These are phyloP conservation scores for Centropristis striata DNA, from an alignment of 2,113 vertebrate genomes.

Conservation along the genomic window DNA sequence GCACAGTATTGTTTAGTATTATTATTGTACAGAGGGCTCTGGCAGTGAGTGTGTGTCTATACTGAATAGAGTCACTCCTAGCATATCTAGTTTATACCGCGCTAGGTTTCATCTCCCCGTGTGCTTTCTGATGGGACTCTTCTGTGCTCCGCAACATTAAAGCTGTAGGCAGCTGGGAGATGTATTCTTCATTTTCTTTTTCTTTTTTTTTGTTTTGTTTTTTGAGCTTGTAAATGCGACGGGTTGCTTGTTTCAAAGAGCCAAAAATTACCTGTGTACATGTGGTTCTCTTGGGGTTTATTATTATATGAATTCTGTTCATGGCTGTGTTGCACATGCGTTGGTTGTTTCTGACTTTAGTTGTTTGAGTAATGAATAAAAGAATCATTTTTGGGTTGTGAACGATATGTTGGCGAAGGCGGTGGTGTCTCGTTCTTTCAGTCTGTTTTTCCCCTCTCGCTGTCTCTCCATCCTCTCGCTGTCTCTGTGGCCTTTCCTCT, in stretches of 20 bases:
- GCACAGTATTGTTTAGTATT: constrained; percentile 58
- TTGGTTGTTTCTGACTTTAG: constrained; percentile 78
- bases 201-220: constrained; percentile 16
- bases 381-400: constrained; percentile 72
- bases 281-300: constrained; percentile 71
- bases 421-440: constrained; percentile 33
- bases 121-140: constrained; percentile 58
- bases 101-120: constrained; percentile 47
- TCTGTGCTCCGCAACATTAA: constrained; percentile 22
- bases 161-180: constrained; percentile 45
- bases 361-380: constrained; percentile 81
- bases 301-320: constrained; percentile 63
- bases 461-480: constrained; percentile 60
- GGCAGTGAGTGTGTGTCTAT: constrained; percentile 47
- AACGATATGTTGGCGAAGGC: constrained; percentile 31
- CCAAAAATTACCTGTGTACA: constrained; percentile 65
- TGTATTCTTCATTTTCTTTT: constrained; percentile 20
- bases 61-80: constrained; percentile 49
- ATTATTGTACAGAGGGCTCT: constrained; percentile 61
- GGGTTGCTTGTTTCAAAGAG: constrained; percentile 67
- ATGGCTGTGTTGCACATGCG: constrained; percentile 75
- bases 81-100: constrained; percentile 56
- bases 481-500: constrained; percentile 70
- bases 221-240: constrained; percentile 74
- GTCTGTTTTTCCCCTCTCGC: constrained; percentile 49